A percentile compares a stretch with the other conserved stretches of the same genome.
These are phyloP conservation scores for Bovichtus variegatus DNA, from an alignment of 2,797 vertebrate species.

Conservation along the genomic window DNA sequence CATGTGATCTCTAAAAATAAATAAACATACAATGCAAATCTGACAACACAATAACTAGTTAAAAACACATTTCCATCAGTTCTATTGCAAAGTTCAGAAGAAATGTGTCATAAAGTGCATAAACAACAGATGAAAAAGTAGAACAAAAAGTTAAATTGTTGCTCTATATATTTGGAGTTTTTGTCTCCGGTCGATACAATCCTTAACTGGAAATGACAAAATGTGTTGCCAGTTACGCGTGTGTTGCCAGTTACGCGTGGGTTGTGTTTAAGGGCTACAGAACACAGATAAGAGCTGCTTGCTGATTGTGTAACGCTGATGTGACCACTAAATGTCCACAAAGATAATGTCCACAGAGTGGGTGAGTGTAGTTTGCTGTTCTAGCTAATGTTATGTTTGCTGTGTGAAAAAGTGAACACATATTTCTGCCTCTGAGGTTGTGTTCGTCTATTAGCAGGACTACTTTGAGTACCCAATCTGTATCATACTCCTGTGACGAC, in stretches of 20 bases:
- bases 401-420: not conserved
- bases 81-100: no score
- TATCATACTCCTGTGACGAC: not conserved
- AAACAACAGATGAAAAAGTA: no score
- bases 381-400: not conserved
- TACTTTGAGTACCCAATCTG: not conserved
- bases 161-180: not conserved
- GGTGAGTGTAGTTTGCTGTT: not conserved
- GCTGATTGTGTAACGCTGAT: constrained; percentile 6
- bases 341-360: not conserved
- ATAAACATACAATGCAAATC: no score
- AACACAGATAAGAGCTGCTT: constrained; percentile 38
- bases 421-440: not conserved
- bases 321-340: constrained; percentile 6
- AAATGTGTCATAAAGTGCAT: no score
- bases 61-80: no score
- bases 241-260: not conserved
- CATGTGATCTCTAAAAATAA: not conserved
- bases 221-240: not conserved
- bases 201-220: not conserved
- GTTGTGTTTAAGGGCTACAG: not conserved
- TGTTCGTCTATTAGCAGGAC: not conserved
- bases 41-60: no score
- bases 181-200: not conserved
- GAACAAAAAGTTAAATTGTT: not conserved